Conservation (phyloP, 1,140 invertebrate genomes). For the Portunus trituberculatus region DNA sequence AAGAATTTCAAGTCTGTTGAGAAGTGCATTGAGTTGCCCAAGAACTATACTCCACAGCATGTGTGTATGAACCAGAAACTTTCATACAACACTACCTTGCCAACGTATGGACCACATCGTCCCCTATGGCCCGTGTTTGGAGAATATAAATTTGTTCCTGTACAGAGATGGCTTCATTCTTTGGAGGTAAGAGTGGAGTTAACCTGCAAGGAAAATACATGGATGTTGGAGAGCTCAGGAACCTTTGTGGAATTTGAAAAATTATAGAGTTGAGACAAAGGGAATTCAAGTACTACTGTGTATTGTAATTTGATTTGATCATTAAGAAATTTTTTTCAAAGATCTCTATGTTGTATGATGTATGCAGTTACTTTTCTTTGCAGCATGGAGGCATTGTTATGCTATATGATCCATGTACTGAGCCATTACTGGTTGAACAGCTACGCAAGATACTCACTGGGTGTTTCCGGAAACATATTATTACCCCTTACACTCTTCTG, state of each 20-base stretch:
- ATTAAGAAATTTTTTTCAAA: no score
- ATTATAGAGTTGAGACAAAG: no score
- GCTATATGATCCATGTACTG: slow-evolving; percentile 93
- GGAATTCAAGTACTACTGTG: no score
- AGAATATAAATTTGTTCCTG: slow-evolving; percentile 90
- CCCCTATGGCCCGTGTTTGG: slow-evolving; percentile 91
- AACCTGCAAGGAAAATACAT: no score
- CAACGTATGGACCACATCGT: slow-evolving; percentile 88
- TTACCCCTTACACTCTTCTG: slow-evolving; percentile 87
- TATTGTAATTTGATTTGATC: no score
- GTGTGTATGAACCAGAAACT: slow-evolving; percentile 87
- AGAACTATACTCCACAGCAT: slow-evolving; percentile 84
- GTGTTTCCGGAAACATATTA: slow-evolving; percentile 90
- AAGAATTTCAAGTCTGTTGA: slow-evolving; percentile 81
- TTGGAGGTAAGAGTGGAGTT: slow-evolving; percentile 83
- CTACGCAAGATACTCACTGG: slow-evolving; percentile 85
- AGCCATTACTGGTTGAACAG: slow-evolving; percentile 84
- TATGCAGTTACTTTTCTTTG: slow-evolving; percentile 68
- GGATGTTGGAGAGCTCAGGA: no score
- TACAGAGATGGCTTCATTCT: slow-evolving; percentile 91
- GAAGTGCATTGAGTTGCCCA: slow-evolving; percentile 84
- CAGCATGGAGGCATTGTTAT: slow-evolving; percentile 91
- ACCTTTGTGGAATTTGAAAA: no score
- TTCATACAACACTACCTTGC: slow-evolving; percentile 84
- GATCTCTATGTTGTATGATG: neutral